Evolutionary conservation across 2,797 vertebrate genomes (phyloP).

Genomic region (Eospalax fontanierii): DNA sequence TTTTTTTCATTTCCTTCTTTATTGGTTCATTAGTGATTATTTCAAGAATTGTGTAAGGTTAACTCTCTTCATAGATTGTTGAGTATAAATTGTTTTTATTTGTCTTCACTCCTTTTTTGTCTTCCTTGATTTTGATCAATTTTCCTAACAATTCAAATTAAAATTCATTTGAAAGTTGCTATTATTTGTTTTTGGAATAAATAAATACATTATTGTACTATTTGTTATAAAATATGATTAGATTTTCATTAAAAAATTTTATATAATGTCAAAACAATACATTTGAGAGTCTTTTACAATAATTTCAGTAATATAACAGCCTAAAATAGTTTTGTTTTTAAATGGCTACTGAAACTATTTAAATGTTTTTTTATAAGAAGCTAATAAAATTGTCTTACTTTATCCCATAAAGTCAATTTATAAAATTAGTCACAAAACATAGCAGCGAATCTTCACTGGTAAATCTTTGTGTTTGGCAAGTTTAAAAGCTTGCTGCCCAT

Average conservation of each 20-base stretch:
- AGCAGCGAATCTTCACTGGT: not conserved
- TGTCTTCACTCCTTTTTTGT: not conserved
- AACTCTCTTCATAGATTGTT: not conserved
- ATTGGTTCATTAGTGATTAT: conserved; percentile 12
- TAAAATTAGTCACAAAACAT: conserved; percentile 44
- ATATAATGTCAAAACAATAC: conserved; percentile 47
- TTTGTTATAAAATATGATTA: conserved; percentile 1
- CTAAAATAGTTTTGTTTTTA: conserved; percentile 41
- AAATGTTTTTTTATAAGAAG: conserved; percentile 29
- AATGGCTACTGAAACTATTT: conserved; percentile 33
- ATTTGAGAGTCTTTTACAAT: conserved; percentile 16
- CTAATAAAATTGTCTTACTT: conserved; percentile 65
- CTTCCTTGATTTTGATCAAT: not conserved
- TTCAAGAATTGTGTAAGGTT: conserved; percentile 43
- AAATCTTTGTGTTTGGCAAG: conserved; percentile 19
- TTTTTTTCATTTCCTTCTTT: conserved; percentile 6
- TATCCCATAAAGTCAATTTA: not conserved
- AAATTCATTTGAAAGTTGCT: not conserved
- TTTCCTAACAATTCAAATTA: conserved; percentile 39
- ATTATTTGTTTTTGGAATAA: not conserved
- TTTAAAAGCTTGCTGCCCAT: not conserved
- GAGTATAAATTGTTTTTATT: not conserved
- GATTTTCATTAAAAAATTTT: conserved; percentile 34
- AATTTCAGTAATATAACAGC: not conserved
- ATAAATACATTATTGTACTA: not conserved